Percentiles rank a stretch among this genome's conserved stretches.
Evolutionary conservation across 2,113 vertebrate genomes (phyloP).

Genomic region (Phrynosoma platyrhinos): DNA sequence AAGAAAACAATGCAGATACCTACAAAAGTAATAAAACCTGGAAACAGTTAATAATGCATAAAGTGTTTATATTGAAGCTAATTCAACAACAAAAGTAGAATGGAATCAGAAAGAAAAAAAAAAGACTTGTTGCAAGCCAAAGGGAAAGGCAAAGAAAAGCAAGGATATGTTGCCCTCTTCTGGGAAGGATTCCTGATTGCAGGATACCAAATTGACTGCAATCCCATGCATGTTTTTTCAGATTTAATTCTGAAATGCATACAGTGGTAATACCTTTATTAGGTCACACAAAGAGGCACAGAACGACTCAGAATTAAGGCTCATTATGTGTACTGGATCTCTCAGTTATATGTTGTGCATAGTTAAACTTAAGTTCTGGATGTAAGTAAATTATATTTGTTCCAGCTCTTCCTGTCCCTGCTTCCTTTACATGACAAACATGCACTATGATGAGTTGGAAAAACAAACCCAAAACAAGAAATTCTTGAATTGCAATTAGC

Average conservation of each 20-base stretch:
- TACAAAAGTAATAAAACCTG: not conserved
- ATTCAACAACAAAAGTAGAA: not conserved
- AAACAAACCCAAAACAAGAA: too few relatives aligned
- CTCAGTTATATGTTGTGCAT: not conserved
- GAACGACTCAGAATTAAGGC: too few relatives aligned
- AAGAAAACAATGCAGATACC: conserved; percentile 11
- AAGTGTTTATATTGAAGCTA: not conserved
- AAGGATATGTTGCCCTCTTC: conserved; percentile 26
- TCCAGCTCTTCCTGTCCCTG: too few relatives aligned
- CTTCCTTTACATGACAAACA: too few relatives aligned
- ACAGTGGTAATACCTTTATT: too few relatives aligned
- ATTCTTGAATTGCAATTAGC: too few relatives aligned
- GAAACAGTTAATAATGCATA: not conserved
- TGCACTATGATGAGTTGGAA: too few relatives aligned
- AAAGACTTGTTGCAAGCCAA: not conserved
- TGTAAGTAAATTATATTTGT: not conserved
- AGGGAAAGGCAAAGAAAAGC: not conserved
- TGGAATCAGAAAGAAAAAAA: fast-evolving
- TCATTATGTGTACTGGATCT: not conserved
- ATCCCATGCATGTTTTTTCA: not conserved
- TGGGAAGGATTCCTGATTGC: conserved; percentile 15
- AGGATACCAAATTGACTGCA: not conserved
- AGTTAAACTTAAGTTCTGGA: not conserved
- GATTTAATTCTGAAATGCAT: not conserved
- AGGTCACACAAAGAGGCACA: too few relatives aligned